A percentile compares a stretch with the other conserved stretches of the same genome.
Evolutionary conservation across 2,888 invertebrate species (phyloP).

Genomic region (Axea sp.): DNA sequence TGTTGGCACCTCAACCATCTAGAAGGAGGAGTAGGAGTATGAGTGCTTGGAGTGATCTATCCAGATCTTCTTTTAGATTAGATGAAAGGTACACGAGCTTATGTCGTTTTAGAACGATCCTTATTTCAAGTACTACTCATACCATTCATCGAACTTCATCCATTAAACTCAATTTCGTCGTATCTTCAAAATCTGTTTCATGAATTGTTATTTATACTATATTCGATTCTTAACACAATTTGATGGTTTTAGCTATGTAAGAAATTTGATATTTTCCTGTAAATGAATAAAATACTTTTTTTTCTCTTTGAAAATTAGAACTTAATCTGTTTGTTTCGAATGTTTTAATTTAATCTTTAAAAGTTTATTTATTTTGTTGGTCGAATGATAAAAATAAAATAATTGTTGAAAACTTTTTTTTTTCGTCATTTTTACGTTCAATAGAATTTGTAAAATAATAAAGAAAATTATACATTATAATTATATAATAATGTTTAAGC

Average conservation of each 20-base stretch:
- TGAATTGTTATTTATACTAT: constrained; percentile 1
- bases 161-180: constrained; percentile 1
- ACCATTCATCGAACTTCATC: constrained; percentile 24
- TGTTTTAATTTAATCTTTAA: too few species aligned
- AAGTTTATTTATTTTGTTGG: too few species aligned
- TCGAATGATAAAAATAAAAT: too few species aligned
- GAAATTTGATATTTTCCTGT: constrained; percentile 6
- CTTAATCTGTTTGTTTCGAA: too few species aligned
- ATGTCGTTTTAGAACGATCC: constrained; percentile 16
- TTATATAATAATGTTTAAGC: too few species aligned
- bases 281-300: constrained; percentile 17
- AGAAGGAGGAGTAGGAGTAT: constrained; percentile 82
- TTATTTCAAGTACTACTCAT: constrained; percentile 10
- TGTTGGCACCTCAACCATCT: constrained; percentile 68
- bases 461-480: too few species aligned
- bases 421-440: too few species aligned
- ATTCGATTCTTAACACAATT: constrained; percentile 10
- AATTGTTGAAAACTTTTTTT: too few species aligned
- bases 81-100: constrained; percentile 84
- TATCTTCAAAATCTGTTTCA: constrained; percentile 1
- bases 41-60: constrained; percentile 94
- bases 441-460: too few species aligned
- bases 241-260: constrained; percentile 8
- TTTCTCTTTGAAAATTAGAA: too few species aligned
- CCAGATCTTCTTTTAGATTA: constrained; percentile 89